A percentile compares a stretch with the other conserved stretches of the same genome.
These are phyloP conservation scores for Neolamprologus sp. DNA, from an alignment of 2,113 vertebrate genomes.

Conservation along the genomic window DNA sequence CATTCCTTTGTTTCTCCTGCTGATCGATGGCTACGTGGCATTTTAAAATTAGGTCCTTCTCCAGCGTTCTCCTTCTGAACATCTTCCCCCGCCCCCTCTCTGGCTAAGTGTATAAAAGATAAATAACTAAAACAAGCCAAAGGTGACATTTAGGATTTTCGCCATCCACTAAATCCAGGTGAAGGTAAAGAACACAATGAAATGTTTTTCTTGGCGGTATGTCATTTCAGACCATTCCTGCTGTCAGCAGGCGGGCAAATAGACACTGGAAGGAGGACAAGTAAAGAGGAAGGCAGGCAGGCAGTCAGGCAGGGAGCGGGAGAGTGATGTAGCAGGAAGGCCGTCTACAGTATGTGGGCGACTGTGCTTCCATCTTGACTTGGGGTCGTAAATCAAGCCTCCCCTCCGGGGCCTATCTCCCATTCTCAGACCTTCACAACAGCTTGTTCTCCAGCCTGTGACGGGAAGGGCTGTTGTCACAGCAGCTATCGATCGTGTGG, in stretches of 20 bases:
- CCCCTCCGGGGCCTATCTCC: conserved; percentile 54
- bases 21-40: neutral
- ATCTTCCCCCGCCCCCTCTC: neutral
- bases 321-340: conserved; percentile 52
- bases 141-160: conserved; percentile 25
- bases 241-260: conserved; percentile 36
- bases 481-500: conserved; percentile 59
- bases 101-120: neutral
- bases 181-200: neutral
- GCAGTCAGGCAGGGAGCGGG: neutral
- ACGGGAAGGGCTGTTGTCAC: conserved; percentile 58
- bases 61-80: neutral
- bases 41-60: conserved; percentile 7
- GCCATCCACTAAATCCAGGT: neutral
- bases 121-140: neutral
- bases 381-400: conserved; percentile 59
- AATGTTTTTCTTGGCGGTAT: conserved; percentile 9
- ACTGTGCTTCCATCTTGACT: conserved; percentile 53
- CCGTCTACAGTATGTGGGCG: conserved; percentile 39
- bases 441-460: conserved; percentile 61
- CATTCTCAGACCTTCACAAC: conserved; percentile 59
- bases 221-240: conserved; percentile 28
- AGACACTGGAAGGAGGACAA: conserved; percentile 24
- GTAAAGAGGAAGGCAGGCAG: neutral
- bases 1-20: neutral